Base-by-base conservation (phyloP, 2,888 invertebrate genomes). In the Romanomermis culicivorax region DNA sequence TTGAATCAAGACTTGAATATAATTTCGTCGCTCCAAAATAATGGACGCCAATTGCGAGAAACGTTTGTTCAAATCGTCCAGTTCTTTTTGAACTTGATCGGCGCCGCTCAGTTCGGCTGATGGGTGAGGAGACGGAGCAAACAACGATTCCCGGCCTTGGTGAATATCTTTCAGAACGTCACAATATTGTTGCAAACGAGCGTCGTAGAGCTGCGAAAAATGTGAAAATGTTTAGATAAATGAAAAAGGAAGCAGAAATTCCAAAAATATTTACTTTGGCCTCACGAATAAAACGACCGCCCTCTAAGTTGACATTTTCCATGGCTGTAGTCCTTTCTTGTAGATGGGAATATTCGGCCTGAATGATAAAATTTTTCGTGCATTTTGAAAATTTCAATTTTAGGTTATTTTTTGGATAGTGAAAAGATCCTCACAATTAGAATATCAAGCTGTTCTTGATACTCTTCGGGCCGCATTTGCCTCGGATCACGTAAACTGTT, bases 201-300 rank as follows among this genome's bases (percentile, higher is more conserved):
- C 80, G 71, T 83, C 81, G 77, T 84, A 83, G 70, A 83, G 83
- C 85, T 86, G 80, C 42, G 60, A 58, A 51, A 4, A 20, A 42
- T n/a, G 2, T n/a, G n/a, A n/a, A 36, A 36, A 36, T 36, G 7
- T 36, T 7, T 36, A 30, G 3, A 14, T n/a, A 14, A n/a, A 26
- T 50, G 4, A 17, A 36, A 3, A n/a, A 4, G 7, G 52, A 42
- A 23, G 14, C 30, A 14, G n/a, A 42, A 42, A 42, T 7, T 36
- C 17, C 7, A 11, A 36, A 36, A 36, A 36, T 11, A 36, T 36
- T 36, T 82, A 93, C 91, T 88, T 91, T 91, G 67, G 91, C 91
- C 77, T 93, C 93, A 61, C 89, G 80, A 68, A 95, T 88, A 74
- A 83, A 85, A 71, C 86, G 80, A 64, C 89, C 91, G 68, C 93